These are phyloP conservation scores for Drosophila sucinea DNA, from an alignment of 1,140 invertebrate genomes.

Conservation along the genomic window DNA sequence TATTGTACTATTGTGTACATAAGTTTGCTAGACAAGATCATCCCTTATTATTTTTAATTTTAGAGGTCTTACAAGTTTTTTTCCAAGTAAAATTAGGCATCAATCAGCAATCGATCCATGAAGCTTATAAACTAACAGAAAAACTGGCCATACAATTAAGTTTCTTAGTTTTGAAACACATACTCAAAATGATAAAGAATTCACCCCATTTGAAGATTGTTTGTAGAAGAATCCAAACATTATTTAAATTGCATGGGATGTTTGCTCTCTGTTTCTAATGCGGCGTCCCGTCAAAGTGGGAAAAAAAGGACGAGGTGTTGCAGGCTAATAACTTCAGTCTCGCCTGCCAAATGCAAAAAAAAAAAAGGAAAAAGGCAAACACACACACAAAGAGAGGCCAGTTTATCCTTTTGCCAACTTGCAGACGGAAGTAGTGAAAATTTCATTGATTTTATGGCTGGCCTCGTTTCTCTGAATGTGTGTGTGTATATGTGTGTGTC, in stretches of 20 bases:
- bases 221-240: constrained; percentile 17
- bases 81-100: too few relatives aligned
- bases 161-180: too few relatives aligned
- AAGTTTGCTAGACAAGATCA: not conserved
- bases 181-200: too few relatives aligned
- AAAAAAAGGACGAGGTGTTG: constrained; percentile 50
- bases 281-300: constrained; percentile 19
- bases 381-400: constrained; percentile 28
- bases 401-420: constrained; percentile 18
- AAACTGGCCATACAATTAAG: too few relatives aligned
- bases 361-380: constrained; percentile 62
- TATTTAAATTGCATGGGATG: constrained; percentile 33
- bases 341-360: constrained; percentile 31
- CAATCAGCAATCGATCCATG: too few relatives aligned
- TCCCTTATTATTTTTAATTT: too few relatives aligned
- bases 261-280: constrained; percentile 51
- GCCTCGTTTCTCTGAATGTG: constrained; percentile 52
- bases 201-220: not conserved
- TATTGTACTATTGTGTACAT: not conserved
- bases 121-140: too few relatives aligned
- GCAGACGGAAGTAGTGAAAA: constrained; percentile 72
- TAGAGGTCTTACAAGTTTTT: too few relatives aligned
- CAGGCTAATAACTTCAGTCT: constrained; percentile 72
- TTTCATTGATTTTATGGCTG: constrained; percentile 76
- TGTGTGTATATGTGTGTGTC: constrained; percentile 17